Percentiles rank a stretch among this genome's conserved stretches.
Evolutionary conservation across 2,888 invertebrate species (phyloP).

Genomic region (Archips crataeganus): DNA sequence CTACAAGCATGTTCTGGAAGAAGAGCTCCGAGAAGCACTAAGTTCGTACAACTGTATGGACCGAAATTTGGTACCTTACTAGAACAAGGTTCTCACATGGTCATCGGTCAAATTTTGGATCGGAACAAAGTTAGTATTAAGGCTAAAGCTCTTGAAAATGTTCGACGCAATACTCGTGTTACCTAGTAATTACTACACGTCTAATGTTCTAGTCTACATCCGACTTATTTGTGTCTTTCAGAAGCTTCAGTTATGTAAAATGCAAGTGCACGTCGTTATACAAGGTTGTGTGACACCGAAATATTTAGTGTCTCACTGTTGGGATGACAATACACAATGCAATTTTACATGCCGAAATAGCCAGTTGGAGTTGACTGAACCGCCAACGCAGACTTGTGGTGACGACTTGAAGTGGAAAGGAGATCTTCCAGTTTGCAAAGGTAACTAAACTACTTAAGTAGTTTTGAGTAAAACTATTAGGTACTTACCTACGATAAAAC

Average conservation of each 20-base stretch:
- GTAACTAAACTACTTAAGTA: conserved; percentile 60
- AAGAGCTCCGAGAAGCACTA: conserved; percentile 59
- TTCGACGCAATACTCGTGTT: neutral
- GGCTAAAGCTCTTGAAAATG: neutral
- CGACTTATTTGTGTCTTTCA: conserved; percentile 55
- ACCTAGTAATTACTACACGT: neutral
- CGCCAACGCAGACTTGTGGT: conserved; percentile 60
- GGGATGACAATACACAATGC: conserved; percentile 64
- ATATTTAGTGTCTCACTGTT: conserved; percentile 65
- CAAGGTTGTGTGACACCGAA: conserved; percentile 72
- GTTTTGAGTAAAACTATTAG: neutral
- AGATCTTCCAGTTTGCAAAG: conserved; percentile 68
- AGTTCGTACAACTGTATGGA: conserved; percentile 71
- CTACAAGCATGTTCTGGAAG: conserved; percentile 66
- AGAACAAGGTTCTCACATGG: conserved; percentile 69
- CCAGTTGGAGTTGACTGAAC: conserved; percentile 62
- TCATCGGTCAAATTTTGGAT: conserved; percentile 68
- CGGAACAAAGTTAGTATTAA: conserved; percentile 62
- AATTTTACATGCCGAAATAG: conserved; percentile 70
- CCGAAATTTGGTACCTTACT: conserved; percentile 73
- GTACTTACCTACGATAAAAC: too few species aligned
- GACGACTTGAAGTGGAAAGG: conserved; percentile 70
- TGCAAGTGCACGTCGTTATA: conserved; percentile 73
- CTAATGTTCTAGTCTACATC: conserved; percentile 15
- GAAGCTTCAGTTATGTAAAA: conserved; percentile 75